phyloP scores from a whole-genome alignment of 2,113 vertebrate species.

The Himantopus leucocephalus region DNA sequence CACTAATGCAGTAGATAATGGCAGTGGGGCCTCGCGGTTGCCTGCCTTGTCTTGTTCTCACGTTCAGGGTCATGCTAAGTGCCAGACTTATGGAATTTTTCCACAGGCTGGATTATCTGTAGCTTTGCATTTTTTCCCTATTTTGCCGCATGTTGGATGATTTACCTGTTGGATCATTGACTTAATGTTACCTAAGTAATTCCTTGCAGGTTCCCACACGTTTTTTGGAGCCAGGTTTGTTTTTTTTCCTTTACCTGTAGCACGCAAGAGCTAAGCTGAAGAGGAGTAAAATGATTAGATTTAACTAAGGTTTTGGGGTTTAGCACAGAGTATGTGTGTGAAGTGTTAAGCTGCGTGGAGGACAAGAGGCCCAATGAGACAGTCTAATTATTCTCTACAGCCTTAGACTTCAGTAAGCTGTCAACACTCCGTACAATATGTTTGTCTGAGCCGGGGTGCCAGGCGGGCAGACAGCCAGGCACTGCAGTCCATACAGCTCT shows the following conservation, averaged over 20 bases:
- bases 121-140: not conserved
- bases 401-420: not conserved
- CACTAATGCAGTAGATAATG: not conserved
- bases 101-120: not conserved
- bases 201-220: not conserved
- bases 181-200: not conserved
- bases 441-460: not conserved
- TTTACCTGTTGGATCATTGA: not conserved
- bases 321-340: not conserved
- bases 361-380: not conserved
- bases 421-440: not conserved
- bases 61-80: not conserved
- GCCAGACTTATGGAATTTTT: not conserved
- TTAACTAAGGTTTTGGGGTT: not conserved
- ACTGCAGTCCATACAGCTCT: not conserved
- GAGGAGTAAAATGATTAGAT: not conserved
- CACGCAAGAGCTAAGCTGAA: not conserved
- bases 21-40: rapidly evolving
- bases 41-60: not conserved
- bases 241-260: not conserved
- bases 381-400: not conserved
- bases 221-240: not conserved
- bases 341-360: rapidly evolving
- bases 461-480: not conserved
- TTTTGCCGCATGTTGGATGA: not conserved